These are phyloP conservation scores for Illadopsis cleaveri DNA, from an alignment of 2,113 vertebrate species.

Conservation along the genomic window DNA sequence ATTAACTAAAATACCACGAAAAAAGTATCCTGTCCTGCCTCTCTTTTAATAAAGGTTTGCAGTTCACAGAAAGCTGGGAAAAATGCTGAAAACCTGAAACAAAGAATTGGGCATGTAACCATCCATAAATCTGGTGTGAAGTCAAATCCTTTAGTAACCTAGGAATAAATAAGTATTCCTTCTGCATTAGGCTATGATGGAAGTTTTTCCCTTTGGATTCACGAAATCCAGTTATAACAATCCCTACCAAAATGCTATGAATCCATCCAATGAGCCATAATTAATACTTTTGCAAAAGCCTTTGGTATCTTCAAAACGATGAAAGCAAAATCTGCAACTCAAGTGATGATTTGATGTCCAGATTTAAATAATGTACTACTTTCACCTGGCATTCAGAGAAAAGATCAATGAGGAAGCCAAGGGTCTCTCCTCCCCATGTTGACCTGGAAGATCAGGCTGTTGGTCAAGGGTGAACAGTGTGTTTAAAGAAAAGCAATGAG, in stretches of 20 bases:
- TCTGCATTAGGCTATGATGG: background rate
- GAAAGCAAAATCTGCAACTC: background rate
- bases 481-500: background rate
- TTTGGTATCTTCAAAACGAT: background rate
- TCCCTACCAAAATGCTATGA: background rate
- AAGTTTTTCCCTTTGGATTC: background rate
- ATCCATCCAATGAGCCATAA: background rate
- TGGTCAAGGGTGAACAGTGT: background rate
- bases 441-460: background rate
- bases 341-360: background rate
- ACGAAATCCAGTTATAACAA: background rate
- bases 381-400: background rate
- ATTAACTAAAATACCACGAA: background rate
- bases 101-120: accelerated
- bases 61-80: background rate
- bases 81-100: background rate
- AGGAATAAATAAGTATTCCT: background rate
- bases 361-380: background rate
- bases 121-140: background rate
- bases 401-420: background rate
- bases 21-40: background rate
- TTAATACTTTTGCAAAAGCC: background rate
- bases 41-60: background rate
- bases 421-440: background rate
- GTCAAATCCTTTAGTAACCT: background rate